Percentiles rank a stretch among this genome's conserved stretches.
Evolutionary conservation across 2,113 vertebrate genomes (phyloP).

Genomic region (Nettapus auritus): DNA sequence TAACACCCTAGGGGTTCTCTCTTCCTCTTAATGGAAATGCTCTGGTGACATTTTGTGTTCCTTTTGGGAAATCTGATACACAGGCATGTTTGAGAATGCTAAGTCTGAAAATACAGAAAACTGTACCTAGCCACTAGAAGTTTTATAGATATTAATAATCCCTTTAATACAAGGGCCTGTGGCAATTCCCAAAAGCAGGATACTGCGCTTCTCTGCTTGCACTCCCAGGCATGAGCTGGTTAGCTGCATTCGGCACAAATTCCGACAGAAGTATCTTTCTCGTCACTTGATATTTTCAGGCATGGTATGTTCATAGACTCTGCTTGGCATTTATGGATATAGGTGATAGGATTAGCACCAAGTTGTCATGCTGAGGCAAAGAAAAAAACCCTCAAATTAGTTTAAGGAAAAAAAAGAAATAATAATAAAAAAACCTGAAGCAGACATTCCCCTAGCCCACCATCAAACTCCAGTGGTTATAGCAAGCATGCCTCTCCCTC

Average conservation of each 20-base stretch:
- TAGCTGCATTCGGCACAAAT: background rate
- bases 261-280: background rate
- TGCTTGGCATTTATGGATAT: background rate
- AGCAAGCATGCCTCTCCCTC: background rate
- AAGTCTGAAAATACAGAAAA: background rate
- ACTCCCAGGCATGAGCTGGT: background rate
- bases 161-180: background rate
- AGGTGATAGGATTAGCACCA: background rate
- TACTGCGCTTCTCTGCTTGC: background rate
- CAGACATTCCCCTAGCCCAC: background rate
- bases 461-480: background rate
- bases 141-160: background rate
- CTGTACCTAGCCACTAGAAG: background rate
- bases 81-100: background rate
- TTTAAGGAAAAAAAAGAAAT: background rate
- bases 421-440: background rate
- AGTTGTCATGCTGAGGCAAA: background rate
- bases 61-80: background rate
- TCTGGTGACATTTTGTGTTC: background rate
- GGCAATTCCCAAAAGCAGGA: background rate
- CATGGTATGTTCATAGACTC: background rate
- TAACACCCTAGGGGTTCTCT: background rate
- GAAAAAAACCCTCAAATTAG: background rate
- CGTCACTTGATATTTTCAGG: background rate
- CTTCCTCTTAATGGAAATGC: background rate